phyloP scores from a whole-genome alignment of 1,140 invertebrate species.

The Drosophila sucinea region DNA sequence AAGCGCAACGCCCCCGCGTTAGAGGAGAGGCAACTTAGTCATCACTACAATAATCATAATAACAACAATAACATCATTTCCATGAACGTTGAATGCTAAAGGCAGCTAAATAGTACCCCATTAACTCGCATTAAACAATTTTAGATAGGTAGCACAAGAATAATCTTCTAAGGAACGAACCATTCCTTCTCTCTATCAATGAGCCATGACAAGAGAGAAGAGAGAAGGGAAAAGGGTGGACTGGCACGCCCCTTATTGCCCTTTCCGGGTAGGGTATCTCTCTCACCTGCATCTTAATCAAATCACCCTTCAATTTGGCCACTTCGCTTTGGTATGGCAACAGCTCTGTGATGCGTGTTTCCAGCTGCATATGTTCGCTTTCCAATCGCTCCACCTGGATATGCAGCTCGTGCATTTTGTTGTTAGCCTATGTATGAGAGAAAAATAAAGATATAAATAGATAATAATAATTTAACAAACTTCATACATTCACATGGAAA shows the following conservation, averaged over 20 bases:
- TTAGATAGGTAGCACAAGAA: no score
- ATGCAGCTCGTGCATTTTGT: slow-evolving; percentile 82
- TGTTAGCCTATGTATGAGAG: slow-evolving; percentile 64
- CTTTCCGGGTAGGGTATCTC: no score
- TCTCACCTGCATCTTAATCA: slow-evolving; percentile 83
- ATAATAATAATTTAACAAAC: neutral
- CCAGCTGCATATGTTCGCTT: slow-evolving; percentile 84
- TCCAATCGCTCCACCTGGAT: slow-evolving; percentile 81
- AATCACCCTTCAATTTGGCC: slow-evolving; percentile 83
- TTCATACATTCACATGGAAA: no score
- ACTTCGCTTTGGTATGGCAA: slow-evolving; percentile 84
- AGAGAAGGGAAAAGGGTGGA: no score
- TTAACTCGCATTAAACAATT: no score
- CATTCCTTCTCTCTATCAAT: slow-evolving; percentile 25
- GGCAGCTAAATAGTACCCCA: neutral
- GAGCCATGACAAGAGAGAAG: slow-evolving; percentile 40
- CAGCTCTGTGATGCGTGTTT: slow-evolving; percentile 84
- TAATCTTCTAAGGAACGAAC: no score
- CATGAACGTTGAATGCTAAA: neutral
- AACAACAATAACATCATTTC: neutral
- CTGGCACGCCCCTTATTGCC: no score
- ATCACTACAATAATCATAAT: slow-evolving; percentile 13
- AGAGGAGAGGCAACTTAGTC: neutral
- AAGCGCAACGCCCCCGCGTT: slow-evolving; percentile 59
- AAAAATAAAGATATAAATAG: neutral